These are phyloP conservation scores for Mustelus asterias DNA, from an alignment of 2,113 vertebrate species.

Conservation along the genomic window DNA sequence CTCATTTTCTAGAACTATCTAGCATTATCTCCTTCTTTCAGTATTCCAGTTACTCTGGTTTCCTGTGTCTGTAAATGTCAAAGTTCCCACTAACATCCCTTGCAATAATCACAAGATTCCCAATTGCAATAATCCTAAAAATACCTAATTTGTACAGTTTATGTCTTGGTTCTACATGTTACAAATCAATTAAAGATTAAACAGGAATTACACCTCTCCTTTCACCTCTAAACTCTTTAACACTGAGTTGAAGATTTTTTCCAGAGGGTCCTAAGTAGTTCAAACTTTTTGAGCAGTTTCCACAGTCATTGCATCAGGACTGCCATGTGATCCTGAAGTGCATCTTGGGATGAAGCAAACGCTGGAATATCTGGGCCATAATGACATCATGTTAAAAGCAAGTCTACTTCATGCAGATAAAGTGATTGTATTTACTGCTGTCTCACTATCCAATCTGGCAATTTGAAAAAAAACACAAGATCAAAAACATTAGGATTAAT, in stretches of 20 bases:
- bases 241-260: too few species aligned
- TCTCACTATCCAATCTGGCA: not conserved
- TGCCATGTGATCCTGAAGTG: not conserved
- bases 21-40: not conserved
- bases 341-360: too few species aligned
- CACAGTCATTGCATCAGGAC: too few species aligned
- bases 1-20: not conserved
- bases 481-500: slow-evolving; percentile 7
- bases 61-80: not conserved
- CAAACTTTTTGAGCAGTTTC: too few species aligned
- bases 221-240: not conserved
- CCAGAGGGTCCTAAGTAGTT: too few species aligned
- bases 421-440: not conserved
- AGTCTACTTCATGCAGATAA: not conserved
- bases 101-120: not conserved
- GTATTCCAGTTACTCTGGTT: not conserved
- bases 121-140: not conserved
- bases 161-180: not conserved
- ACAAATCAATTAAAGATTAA: not conserved
- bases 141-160: not conserved
- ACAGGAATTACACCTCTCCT: not conserved
- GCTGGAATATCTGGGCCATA: too few species aligned
- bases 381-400: not conserved
- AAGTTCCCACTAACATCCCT: not conserved
- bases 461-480: not conserved